Conservation (phyloP, 2,888 invertebrate genomes). For the Calephelis perditalis region DNA sequence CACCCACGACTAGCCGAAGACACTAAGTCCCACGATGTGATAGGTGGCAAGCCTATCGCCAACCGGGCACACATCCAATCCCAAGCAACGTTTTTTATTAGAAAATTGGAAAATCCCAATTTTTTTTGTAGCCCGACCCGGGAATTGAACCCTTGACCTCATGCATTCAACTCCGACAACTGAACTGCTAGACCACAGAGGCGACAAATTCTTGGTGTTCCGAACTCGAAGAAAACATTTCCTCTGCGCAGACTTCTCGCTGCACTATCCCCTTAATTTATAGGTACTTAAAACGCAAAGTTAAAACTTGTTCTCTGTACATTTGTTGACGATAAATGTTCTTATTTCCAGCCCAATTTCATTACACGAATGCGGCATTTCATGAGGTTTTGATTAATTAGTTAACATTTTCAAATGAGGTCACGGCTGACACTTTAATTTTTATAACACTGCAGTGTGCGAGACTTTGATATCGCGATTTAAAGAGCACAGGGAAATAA, state of each 20-base stretch:
- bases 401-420: slow-evolving; percentile 12
- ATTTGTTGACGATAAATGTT: slow-evolving; percentile 10
- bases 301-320: slow-evolving; percentile 3
- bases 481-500: not conserved
- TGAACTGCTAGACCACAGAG: no score
- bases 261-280: slow-evolving; percentile 3
- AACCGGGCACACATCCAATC: no score
- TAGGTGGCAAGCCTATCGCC: no score
- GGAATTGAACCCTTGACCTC: no score
- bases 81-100: no score
- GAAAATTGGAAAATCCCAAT: no score
- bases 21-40: no score
- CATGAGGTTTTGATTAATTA: slow-evolving; percentile 13
- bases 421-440: slow-evolving; percentile 12
- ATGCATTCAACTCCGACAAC: no score
- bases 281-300: slow-evolving; percentile 8
- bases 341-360: slow-evolving; percentile 10
- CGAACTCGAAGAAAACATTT: no score
- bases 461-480: slow-evolving; percentile 4
- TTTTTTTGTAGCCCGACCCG: no score
- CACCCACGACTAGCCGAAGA: no score
- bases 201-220: no score
- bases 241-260: not conserved
- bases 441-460: slow-evolving; percentile 8
- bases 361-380: slow-evolving; percentile 13